phyloP scores from a whole-genome alignment of 2,113 vertebrate genomes.

The Sterna hirundo region DNA sequence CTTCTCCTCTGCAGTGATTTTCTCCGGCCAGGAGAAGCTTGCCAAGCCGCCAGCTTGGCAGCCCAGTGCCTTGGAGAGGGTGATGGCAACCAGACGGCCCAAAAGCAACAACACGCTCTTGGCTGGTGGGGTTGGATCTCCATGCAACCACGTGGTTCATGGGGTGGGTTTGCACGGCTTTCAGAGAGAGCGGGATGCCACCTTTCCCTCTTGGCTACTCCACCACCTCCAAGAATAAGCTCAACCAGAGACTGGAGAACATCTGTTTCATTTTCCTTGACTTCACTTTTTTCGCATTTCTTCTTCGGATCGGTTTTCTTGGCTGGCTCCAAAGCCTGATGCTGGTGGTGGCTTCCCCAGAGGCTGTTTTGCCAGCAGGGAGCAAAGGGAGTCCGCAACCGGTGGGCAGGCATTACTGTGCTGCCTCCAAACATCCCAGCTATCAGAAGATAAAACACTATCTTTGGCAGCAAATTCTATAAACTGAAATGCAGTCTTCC shows the following conservation, averaged over 20 bases:
- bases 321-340: fast-evolving
- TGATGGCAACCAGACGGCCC: neutral
- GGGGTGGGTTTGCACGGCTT: neutral
- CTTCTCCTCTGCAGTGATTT: neutral
- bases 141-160: fast-evolving
- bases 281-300: neutral
- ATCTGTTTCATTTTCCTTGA: neutral
- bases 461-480: neutral
- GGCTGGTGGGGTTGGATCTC: neutral
- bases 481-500: neutral
- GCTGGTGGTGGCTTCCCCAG: neutral
- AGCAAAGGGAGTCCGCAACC: neutral
- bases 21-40: neutral
- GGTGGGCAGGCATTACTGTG: fast-evolving
- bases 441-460: neutral
- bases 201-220: neutral
- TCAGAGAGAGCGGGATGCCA: neutral
- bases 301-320: neutral
- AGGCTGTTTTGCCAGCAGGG: neutral
- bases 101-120: fast-evolving
- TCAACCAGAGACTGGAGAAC: neutral
- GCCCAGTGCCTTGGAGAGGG: neutral
- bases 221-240: neutral
- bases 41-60: too few relatives aligned
- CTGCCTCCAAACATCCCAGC: neutral